Conservation (phyloP, 2,113 vertebrate species). For the Caloenas nicobarica region DNA sequence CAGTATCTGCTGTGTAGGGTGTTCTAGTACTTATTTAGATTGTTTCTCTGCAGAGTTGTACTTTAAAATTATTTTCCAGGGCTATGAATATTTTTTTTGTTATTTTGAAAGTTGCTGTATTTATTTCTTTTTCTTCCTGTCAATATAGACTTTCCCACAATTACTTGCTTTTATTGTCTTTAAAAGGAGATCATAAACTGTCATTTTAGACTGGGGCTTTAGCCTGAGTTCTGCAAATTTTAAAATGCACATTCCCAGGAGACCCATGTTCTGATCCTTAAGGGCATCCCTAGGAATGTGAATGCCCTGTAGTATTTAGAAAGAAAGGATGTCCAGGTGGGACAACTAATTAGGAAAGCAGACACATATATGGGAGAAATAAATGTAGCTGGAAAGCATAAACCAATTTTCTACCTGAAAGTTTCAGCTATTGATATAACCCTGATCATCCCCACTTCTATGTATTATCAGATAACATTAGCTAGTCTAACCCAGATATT, state of each 20-base stretch:
- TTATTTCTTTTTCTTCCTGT: background rate
- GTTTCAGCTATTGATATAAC: background rate
- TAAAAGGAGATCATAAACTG: background rate
- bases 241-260: rapidly evolving
- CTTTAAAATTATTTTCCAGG: background rate
- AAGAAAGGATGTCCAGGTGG: background rate
- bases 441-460: background rate
- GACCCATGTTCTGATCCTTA: background rate
- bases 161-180: background rate
- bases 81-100: background rate
- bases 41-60: background rate
- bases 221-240: background rate
- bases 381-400: background rate
- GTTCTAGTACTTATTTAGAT: background rate
- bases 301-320: background rate
- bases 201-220: background rate
- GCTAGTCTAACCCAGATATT: background rate
- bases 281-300: background rate
- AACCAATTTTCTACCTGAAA: background rate
- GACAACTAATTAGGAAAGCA: background rate
- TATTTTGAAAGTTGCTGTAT: background rate
- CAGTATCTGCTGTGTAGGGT: background rate
- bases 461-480: background rate
- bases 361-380: background rate
- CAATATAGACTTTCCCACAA: background rate